Evolutionary conservation across 2,888 invertebrate species (phyloP).

Genomic region (Beris chalybata): DNA sequence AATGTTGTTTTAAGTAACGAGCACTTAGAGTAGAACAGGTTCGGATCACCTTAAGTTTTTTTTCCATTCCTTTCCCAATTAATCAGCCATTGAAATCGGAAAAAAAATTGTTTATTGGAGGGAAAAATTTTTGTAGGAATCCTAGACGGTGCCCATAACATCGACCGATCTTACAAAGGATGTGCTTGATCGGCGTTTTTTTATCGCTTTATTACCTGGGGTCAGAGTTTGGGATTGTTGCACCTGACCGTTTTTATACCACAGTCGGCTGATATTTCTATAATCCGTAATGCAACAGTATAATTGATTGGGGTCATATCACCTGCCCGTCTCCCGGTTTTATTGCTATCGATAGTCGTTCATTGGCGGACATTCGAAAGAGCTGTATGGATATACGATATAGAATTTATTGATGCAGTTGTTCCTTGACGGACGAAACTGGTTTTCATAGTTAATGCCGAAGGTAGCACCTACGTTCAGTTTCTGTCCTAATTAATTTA

Average conservation of each 20-base stretch:
- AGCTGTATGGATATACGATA: slow-evolving; percentile 5
- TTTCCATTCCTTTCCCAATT: too few species aligned
- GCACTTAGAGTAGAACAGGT: too few species aligned
- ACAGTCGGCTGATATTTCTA: slow-evolving; percentile 12
- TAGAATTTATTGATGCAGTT: slow-evolving; percentile 26
- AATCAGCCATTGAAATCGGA: too few species aligned
- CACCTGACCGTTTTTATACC: slow-evolving; percentile 31
- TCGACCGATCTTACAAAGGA: background rate
- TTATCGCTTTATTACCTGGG: slow-evolving; percentile 30
- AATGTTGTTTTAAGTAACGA: too few species aligned
- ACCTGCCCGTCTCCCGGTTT: slow-evolving; percentile 30
- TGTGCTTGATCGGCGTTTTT: slow-evolving; percentile 9
- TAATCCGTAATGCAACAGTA: slow-evolving; percentile 33
- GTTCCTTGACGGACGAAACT: slow-evolving; percentile 10
- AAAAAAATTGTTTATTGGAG: too few species aligned
- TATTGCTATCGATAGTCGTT: slow-evolving; percentile 25
- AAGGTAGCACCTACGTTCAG: slow-evolving; percentile 19
- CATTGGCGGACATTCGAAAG: slow-evolving; percentile 6
- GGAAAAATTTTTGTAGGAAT: too few species aligned
- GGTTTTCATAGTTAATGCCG: slow-evolving; percentile 2
- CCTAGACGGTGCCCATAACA: too few species aligned
- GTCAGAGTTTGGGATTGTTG: slow-evolving; percentile 17
- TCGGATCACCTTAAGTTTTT: too few species aligned
- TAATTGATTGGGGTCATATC: slow-evolving; percentile 33
- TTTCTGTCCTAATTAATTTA: slow-evolving; percentile 31